Evolutionary conservation across 2,888 invertebrate species (phyloP).

Genomic region (Arrhopalites spinosus): DNA sequence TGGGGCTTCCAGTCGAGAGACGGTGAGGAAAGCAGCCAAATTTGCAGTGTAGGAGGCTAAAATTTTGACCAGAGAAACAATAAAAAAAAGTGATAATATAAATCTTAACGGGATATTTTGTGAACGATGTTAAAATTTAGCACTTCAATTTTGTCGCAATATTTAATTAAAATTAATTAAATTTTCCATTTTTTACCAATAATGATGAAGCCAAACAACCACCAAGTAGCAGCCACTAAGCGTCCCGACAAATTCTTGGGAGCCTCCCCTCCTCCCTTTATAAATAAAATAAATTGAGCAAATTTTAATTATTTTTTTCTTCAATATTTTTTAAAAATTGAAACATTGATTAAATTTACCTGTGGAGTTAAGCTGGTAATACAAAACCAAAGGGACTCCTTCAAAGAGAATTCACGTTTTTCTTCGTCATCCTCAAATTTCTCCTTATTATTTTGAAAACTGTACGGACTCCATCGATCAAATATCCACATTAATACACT

Average conservation of each 20-base stretch:
- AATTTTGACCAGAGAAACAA: too few relatives aligned
- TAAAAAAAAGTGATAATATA: too few relatives aligned
- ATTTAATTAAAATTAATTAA: too few relatives aligned
- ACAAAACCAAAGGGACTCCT: conserved; percentile 97
- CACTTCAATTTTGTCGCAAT: too few relatives aligned
- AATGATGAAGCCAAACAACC: conserved; percentile 97
- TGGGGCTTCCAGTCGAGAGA: conserved; percentile 86
- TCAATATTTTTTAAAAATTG: not conserved
- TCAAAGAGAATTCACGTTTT: conserved; percentile 87
- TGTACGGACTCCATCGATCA: conserved; percentile 95
- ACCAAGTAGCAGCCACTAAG: conserved; percentile 93
- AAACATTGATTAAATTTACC: conserved; percentile 48
- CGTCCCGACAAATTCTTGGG: conserved; percentile 82
- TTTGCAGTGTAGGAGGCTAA: conserved; percentile 93
- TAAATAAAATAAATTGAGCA: too few relatives aligned
- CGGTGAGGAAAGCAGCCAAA: conserved; percentile 79
- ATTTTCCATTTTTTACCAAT: conserved; percentile 61
- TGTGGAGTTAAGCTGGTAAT: conserved; percentile 96
- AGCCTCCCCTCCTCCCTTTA: conserved; percentile 87
- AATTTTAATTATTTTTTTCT: too few relatives aligned
- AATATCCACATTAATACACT: conserved; percentile 86
- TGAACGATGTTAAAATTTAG: too few relatives aligned
- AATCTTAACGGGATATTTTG: too few relatives aligned
- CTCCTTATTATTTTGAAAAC: conserved; percentile 89
- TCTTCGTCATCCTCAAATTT: conserved; percentile 88